Percentiles rank a stretch among this genome's conserved stretches.
Evolutionary conservation across 2,888 invertebrate species (phyloP).

Genomic region (Lepetodrilus schrolli): DNA sequence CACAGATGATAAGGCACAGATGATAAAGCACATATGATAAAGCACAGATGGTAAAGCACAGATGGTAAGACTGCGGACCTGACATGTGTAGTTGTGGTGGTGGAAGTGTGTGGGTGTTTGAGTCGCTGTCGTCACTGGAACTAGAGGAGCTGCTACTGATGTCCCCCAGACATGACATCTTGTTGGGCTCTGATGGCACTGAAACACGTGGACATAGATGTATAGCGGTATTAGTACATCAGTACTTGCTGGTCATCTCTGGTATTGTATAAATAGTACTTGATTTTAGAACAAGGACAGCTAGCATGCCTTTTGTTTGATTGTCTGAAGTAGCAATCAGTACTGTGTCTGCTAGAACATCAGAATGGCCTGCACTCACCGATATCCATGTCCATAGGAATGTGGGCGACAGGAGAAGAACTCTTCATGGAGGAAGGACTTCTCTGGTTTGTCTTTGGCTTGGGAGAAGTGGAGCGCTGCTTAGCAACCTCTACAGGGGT

Average conservation of each 20-base stretch:
- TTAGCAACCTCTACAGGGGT: conserved; percentile 65
- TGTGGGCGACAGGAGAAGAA: conserved; percentile 30
- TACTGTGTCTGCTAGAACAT: too few relatives aligned
- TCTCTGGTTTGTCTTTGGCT: conserved; percentile 29
- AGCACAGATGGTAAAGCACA: too few relatives aligned
- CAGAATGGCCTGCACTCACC: background rate
- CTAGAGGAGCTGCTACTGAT: conserved; percentile 1
- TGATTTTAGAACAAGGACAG: too few relatives aligned
- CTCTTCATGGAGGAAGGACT: conserved; percentile 34
- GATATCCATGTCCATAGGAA: conserved; percentile 6
- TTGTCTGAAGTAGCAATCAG: too few relatives aligned
- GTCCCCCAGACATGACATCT: background rate
- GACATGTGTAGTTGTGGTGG: background rate
- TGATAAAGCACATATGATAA: too few relatives aligned
- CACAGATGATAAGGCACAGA: too few relatives aligned
- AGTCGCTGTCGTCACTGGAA: conserved; percentile 6
- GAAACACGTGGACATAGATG: too few relatives aligned
- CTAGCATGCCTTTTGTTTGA: too few relatives aligned
- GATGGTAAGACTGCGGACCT: too few relatives aligned
- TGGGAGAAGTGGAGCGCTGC: conserved; percentile 42
- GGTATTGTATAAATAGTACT: too few relatives aligned
- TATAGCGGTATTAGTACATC: too few relatives aligned
- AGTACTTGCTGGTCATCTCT: too few relatives aligned
- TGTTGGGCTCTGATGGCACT: background rate
- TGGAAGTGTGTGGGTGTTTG: background rate